phyloP scores from a whole-genome alignment of 2,888 invertebrate species.

The Harmothoe impar region DNA sequence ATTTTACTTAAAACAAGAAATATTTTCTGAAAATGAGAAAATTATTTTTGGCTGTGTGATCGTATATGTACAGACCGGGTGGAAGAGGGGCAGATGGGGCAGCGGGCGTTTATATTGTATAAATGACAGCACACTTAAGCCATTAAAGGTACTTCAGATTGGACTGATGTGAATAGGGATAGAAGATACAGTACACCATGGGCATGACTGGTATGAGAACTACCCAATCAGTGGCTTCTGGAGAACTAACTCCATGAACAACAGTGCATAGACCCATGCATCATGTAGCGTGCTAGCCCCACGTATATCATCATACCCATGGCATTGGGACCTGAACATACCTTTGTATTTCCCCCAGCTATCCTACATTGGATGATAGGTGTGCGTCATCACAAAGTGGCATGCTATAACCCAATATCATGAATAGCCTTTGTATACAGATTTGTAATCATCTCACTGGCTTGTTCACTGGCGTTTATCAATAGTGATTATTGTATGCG shows the following conservation, averaged over 20 bases:
- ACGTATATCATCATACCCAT: neutral
- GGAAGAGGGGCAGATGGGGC: neutral
- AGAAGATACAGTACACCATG: neutral
- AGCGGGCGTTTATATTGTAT: neutral
- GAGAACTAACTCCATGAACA: neutral
- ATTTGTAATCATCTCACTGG: neutral
- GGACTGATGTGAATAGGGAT: neutral
- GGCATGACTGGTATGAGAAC: neutral
- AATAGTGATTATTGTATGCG: too few species aligned
- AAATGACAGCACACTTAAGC: neutral
- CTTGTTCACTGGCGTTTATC: neutral
- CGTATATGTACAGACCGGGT: neutral
- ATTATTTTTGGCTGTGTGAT: neutral
- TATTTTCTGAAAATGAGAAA: too few species aligned
- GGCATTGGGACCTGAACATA: neutral
- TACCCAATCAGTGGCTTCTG: neutral
- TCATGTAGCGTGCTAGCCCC: neutral
- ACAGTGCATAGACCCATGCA: neutral
- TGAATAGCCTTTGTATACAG: constrained; percentile 15
- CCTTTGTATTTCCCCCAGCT: constrained; percentile 11
- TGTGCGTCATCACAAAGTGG: neutral
- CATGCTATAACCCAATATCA: neutral
- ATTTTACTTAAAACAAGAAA: too few species aligned
- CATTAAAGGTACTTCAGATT: neutral
- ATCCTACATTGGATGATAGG: neutral